Conservation (phyloP, 2,113 vertebrate species). For the Loxodonta africana region DNA sequence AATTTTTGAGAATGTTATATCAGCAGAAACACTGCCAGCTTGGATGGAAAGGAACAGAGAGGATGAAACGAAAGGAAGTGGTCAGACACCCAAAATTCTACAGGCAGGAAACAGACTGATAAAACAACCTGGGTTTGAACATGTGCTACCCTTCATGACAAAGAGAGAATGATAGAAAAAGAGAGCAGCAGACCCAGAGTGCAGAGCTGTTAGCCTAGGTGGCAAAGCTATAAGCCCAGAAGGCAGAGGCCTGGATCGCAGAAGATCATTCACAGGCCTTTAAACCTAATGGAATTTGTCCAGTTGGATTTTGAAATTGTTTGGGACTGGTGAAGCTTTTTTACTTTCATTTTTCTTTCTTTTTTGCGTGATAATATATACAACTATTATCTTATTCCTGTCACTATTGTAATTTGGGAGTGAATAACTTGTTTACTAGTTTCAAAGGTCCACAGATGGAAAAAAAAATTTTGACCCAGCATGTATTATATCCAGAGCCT, state of each 20-base stretch:
- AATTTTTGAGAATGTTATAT: not conserved
- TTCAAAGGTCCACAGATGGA: not conserved
- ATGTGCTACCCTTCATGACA: not conserved
- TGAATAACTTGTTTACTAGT: not conserved
- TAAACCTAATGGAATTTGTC: not conserved
- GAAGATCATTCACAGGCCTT: not conserved
- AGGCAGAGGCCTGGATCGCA: not conserved
- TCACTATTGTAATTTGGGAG: not conserved
- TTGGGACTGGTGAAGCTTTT: not conserved
- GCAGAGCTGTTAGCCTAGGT: not conserved
- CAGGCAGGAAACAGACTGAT: not conserved
- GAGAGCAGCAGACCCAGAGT: not conserved
- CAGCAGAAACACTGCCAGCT: not conserved
- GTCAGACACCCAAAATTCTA: not conserved
- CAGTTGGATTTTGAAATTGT: not conserved
- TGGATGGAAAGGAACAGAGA: not conserved
- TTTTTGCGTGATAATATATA: not conserved
- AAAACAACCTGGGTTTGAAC: not conserved
- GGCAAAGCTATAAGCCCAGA: not conserved
- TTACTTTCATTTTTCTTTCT: not conserved
- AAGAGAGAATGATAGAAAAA: not conserved
- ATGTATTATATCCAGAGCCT: not conserved
- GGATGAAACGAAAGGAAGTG: not conserved
- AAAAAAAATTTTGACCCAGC: not conserved
- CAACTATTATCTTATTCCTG: not conserved